Evolutionary conservation across 2,888 invertebrate genomes (phyloP).

Genomic region (Spatulosminthurus flaviceps): DNA sequence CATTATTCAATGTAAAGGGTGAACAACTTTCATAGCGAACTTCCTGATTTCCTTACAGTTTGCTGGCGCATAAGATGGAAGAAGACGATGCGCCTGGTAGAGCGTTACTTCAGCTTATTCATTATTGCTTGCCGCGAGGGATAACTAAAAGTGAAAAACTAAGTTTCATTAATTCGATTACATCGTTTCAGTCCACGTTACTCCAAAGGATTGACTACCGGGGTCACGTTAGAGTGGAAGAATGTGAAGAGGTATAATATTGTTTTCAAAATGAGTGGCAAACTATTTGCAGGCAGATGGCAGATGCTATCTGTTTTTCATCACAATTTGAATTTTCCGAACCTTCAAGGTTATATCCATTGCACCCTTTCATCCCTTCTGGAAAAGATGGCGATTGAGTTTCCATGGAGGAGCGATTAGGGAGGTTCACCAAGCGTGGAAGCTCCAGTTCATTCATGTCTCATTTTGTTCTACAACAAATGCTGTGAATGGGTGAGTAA

Average conservation of each 20-base stretch:
- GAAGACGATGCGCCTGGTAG: constrained; percentile 45
- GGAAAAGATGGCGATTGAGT: constrained; percentile 43
- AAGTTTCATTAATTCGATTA: constrained; percentile 19
- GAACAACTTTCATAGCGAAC: not conserved
- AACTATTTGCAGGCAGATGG: too few species aligned
- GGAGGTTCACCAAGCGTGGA: constrained; percentile 35
- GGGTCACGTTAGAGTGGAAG: constrained; percentile 31
- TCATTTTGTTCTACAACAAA: constrained; percentile 20
- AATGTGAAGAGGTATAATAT: constrained; percentile 45
- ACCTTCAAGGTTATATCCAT: constrained; percentile 44
- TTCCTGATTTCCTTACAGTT: too few species aligned
- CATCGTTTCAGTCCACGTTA: constrained; percentile 25
- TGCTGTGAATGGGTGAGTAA: too few species aligned
- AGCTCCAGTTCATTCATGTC: constrained; percentile 38
- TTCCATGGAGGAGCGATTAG: constrained; percentile 45
- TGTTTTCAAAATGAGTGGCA: too few species aligned
- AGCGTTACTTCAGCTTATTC: constrained; percentile 23
- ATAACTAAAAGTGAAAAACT: constrained; percentile 18
- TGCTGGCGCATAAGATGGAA: constrained; percentile 45
- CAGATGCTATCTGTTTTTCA: too few species aligned
- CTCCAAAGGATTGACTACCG: constrained; percentile 38
- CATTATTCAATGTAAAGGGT: too few species aligned
- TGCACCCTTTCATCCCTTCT: constrained; percentile 37
- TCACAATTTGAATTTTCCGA: too few species aligned
- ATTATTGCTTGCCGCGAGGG: constrained; percentile 10